Evolutionary conservation across 2,113 vertebrate genomes (phyloP), one percentile per base, ranked within the genome.

Genomic region (Larimichthys polyactis): DNA sequence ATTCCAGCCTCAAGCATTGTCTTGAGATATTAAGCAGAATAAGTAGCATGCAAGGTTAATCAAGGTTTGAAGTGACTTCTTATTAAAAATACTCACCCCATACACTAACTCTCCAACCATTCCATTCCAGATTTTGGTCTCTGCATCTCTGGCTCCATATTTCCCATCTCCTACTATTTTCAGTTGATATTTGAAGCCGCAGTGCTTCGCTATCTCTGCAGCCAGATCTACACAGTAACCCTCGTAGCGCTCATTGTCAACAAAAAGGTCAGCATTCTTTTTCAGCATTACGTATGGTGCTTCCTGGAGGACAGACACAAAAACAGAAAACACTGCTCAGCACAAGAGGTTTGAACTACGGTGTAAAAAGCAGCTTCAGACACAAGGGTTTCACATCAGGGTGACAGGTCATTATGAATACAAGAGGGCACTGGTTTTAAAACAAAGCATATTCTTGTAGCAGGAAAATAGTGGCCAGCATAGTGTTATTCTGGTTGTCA

Each of bases 121-220:
- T 81, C 98, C 98, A 76, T 99, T 99, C 98, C 98, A 99, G 94
- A 99, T 99, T 95, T 99, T 99, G 57, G 98, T 99, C 91, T 99
- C 98, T 74, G 97, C 97, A 90, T 99, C 98, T 95, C 98, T 96
- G 54, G 98, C 98, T 91, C 98, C 98, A 87, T 99, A 99, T 93
- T 99, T 99, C 80, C 98, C 98, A 93, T 99, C 98, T 29, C 95
- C 95, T 71, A 99, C 98, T 80, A 99, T 99, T 84, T 98, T 99
- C 89, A 99, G 93, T 83, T 98, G 98, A 89, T 99, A 99, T 90
- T 99, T 99, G 94, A 99, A 99, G 88, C 98, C 98, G 83, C 98
- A 99, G 81, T 99, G 98, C 88, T 98, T 99, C 11, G 98, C 98
- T 74, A 99, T 99, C 96, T 99, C 98, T 46, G 98, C 97, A 59